A percentile compares a stretch with the other conserved stretches of the same genome.
Evolutionary conservation across 2,888 invertebrate genomes (phyloP).

Genomic region (Actias luna): DNA sequence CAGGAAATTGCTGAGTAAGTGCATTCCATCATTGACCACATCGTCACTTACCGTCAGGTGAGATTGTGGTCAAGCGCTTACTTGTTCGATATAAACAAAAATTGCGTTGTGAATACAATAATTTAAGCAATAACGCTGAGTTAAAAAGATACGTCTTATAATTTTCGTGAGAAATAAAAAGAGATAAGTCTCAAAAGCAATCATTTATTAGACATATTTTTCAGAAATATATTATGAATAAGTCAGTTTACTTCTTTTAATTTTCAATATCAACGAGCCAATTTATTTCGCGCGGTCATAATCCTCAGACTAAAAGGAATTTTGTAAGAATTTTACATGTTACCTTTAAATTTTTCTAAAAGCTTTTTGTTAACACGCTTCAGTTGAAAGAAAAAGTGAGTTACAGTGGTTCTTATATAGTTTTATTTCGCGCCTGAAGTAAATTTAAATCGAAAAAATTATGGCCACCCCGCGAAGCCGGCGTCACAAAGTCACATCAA

Average conservation of each 20-base stretch:
- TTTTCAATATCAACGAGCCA: not conserved
- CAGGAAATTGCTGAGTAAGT: no score
- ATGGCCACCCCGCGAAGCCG: not conserved
- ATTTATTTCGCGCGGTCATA: constrained; percentile 9
- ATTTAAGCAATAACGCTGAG: no score
- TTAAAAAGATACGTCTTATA: no score
- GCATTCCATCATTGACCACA: no score
- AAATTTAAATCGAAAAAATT: constrained; percentile 13
- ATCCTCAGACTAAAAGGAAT: constrained; percentile 3
- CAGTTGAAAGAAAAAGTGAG: not conserved
- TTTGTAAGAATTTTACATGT: constrained; percentile 10
- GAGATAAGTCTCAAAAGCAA: no score
- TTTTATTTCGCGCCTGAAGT: constrained; percentile 12
- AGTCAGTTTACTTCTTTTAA: not conserved
- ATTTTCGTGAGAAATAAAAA: no score
- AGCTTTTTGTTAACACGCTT: constrained; percentile 8
- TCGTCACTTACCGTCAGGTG: no score
- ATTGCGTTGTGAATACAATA: no score
- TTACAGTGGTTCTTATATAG: not conserved
- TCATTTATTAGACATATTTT: no score
- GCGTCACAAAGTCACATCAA: constrained; percentile 10
- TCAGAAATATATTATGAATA: no score
- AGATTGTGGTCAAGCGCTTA: no score
- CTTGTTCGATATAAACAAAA: no score
- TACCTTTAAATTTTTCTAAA: constrained; percentile 15